Base-by-base conservation (phyloP, 2,888 invertebrate genomes). In the Pinctada fucata region DNA sequence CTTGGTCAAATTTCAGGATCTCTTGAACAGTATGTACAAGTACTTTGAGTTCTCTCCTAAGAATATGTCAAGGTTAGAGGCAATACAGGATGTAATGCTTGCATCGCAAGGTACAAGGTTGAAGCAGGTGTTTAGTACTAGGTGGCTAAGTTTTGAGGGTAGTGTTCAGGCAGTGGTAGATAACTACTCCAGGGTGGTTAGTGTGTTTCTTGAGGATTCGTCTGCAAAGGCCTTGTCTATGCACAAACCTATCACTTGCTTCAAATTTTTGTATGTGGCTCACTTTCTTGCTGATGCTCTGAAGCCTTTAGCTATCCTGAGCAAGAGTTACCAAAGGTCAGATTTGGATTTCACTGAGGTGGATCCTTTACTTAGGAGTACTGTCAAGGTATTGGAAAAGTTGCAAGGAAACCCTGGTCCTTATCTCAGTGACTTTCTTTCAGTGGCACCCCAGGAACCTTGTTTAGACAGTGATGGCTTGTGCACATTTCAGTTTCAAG, bases 271-370 rank as follows among this genome's bases (percentile, higher is more conserved):
- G 64, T 83, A 82, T 79, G 79, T 78, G 3, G 73, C 67, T 1
- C 79, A 83, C 51, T 81, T 80, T 67, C 66, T 84, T 66, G 68
- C 76, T 66, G 79, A 84, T 79, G 75, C 80, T 16, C 65, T 83
- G 6, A 70, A 79, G 70, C 82, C 76, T 48, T 67, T 82, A 13
- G 49, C 79, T 58, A 78, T 75, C 31, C 51, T 84, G 68, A 81
- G 80, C 6, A 84, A 81, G 51, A 48, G 65, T 5, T 84, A 76
- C 65, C 84, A 84, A 74, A 78, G 68, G 67, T 76, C 72, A 47
- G 73, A 78, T 52, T 48, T 79, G 8, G 77, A 79, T 48, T 83
- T 79, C 65, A 72, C 83, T 16, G 82, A 81, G 58, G 81, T 84
- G 10, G 73, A 69, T 8, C 80, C 83, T 2, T 47, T 82, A 58